Conservation (phyloP, 2,888 invertebrate genomes). For the Chirona hameri region DNA sequence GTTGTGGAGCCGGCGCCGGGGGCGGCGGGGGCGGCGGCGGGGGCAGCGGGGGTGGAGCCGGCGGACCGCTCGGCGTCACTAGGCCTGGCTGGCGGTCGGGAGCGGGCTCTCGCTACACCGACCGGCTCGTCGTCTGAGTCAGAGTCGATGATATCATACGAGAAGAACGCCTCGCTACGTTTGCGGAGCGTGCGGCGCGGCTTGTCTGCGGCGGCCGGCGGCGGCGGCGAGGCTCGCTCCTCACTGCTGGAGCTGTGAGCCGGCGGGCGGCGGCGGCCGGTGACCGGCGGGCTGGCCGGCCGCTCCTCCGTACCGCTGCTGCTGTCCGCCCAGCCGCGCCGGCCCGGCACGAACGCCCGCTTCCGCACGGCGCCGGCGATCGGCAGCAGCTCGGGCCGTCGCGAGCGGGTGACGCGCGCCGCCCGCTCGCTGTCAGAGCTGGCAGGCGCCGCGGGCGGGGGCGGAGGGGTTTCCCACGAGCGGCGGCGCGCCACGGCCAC, state of each 20-base stretch:
- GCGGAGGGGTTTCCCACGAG: not conserved
- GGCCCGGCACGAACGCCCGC: slow-evolving; percentile 12
- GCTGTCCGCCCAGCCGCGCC: slow-evolving; percentile 12
- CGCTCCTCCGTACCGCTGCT: not conserved
- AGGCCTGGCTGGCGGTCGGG: too few species aligned
- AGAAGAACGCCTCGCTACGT: slow-evolving; percentile 26
- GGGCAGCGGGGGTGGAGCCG: not conserved
- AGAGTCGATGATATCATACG: slow-evolving; percentile 25
- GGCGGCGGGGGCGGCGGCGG: too few species aligned
- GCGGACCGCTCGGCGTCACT: too few species aligned
- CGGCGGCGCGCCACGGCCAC: not conserved
- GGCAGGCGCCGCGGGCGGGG: not conserved
- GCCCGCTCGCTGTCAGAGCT: not conserved
- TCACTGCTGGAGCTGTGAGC: not conserved
- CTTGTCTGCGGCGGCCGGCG: not conserved
- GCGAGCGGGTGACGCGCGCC: not conserved
- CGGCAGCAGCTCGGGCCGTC: not conserved
- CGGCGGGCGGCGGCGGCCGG: not conserved
- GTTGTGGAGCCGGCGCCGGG: not conserved
- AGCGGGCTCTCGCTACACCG: not conserved
- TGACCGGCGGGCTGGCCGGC: slow-evolving; percentile 1
- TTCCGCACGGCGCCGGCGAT: slow-evolving; percentile 13
- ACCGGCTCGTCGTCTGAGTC: not conserved
- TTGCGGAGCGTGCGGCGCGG: slow-evolving; percentile 25
- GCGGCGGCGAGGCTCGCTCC: not conserved